Evolutionary conservation across 2,797 vertebrate genomes (phyloP).

Genomic region (Cossypha niveicapilla): DNA sequence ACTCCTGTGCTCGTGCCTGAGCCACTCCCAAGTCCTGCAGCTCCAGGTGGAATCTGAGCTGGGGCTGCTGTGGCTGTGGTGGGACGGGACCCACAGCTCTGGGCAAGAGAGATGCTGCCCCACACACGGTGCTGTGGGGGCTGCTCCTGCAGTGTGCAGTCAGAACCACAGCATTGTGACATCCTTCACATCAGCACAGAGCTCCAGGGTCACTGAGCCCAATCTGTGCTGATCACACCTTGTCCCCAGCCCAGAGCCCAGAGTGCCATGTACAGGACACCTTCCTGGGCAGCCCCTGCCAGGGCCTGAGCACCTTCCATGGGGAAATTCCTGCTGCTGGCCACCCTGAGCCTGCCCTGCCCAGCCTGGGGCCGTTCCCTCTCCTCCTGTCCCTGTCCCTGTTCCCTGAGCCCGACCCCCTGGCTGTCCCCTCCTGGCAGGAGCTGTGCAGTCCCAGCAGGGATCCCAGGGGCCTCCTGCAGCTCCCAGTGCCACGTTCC

Average conservation of each 20-base stretch:
- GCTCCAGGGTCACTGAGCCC: background rate
- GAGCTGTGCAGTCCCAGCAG: background rate
- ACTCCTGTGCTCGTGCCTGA: background rate
- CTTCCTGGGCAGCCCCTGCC: background rate
- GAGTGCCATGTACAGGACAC: background rate
- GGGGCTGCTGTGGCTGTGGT: accelerated
- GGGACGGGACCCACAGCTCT: background rate
- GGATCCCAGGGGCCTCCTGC: background rate
- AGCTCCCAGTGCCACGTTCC: background rate
- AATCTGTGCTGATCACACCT: background rate
- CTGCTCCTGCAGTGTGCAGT: background rate
- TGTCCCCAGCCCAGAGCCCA: background rate
- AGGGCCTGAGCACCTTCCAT: accelerated
- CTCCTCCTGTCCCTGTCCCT: background rate
- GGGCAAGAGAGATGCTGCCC: background rate
- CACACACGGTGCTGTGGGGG: background rate
- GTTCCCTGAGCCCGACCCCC: background rate
- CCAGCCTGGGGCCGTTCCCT: background rate
- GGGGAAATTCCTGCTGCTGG: accelerated
- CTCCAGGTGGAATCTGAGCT: background rate
- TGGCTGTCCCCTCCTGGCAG: background rate
- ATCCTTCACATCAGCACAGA: background rate
- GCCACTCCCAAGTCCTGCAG: background rate
- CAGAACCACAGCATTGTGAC: no score
- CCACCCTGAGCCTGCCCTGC: background rate